Conservation (phyloP, 2,797 vertebrate species). For the Coendou prehensilis region DNA sequence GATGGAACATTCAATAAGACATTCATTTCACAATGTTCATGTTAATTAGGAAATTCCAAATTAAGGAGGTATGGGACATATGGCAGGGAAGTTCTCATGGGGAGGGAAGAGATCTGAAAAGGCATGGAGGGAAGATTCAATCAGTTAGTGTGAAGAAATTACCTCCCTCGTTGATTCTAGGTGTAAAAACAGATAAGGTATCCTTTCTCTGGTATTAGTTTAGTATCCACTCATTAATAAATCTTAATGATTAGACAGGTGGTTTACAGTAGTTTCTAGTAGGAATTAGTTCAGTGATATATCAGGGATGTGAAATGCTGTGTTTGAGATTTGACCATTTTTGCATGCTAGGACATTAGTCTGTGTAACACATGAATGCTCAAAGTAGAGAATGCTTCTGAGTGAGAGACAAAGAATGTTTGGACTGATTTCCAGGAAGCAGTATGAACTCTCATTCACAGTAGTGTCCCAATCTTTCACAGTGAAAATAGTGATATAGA, state of each 20-base stretch:
- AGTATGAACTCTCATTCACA: not conserved
- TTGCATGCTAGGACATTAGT: not conserved
- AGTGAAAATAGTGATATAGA: no score
- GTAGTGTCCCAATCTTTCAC: not conserved
- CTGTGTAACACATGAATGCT: not conserved
- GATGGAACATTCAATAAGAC: not conserved
- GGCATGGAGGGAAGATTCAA: not conserved
- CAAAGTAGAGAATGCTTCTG: not conserved
- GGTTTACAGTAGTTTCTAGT: not conserved
- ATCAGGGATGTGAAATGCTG: not conserved
- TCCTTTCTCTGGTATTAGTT: not conserved
- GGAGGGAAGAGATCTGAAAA: not conserved
- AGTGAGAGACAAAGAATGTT: not conserved
- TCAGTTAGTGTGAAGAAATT: not conserved
- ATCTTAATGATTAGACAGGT: not conserved
- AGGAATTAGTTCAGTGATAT: not conserved
- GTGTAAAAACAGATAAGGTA: rapidly evolving
- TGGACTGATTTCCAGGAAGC: no score
- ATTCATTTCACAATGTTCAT: not conserved
- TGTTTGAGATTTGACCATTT: not conserved
- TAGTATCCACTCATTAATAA: not conserved
- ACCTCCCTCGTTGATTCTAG: not conserved
- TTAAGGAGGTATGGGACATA: not conserved
- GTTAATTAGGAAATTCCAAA: constrained; percentile 7
- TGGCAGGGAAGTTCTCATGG: not conserved